phyloP scores from a whole-genome alignment of 1,140 invertebrate genomes.

The Akabosia matsudoensis region DNA sequence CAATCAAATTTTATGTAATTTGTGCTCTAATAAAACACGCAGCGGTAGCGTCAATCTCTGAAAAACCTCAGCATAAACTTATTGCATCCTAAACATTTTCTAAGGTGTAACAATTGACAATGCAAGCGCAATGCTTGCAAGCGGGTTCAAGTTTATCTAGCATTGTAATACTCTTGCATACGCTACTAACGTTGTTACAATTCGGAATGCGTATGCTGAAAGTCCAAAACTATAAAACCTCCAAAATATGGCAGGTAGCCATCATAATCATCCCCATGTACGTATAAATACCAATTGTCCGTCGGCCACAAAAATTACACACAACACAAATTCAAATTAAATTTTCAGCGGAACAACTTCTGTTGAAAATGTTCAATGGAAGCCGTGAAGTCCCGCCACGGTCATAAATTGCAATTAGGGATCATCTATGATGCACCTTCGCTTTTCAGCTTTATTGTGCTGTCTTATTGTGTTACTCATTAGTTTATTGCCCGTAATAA shows the following conservation, averaged over 20 bases:
- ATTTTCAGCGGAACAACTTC: conserved; percentile 24
- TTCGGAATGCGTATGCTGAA: too few species aligned
- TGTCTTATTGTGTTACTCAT: conserved; percentile 19
- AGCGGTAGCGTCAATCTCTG: too few species aligned
- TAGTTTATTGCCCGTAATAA: conserved; percentile 25
- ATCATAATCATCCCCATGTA: conserved; percentile 15
- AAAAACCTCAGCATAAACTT: too few species aligned
- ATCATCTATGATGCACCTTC: conserved; percentile 1
- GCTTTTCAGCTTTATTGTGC: conserved; percentile 13
- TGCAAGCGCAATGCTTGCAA: too few species aligned
- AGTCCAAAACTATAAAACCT: too few species aligned
- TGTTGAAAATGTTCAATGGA: conserved; percentile 23
- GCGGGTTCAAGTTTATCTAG: too few species aligned
- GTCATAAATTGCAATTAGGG: conserved; percentile 19
- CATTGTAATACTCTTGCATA: too few species aligned
- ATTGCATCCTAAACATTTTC: too few species aligned
- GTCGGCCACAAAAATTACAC: conserved; percentile 21
- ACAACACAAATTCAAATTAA: conserved; percentile 24
- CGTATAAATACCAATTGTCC: conserved; percentile 15
- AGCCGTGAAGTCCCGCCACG: background rate
- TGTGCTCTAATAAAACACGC: too few species aligned
- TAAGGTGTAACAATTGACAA: too few species aligned
- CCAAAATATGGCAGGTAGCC: conserved; percentile 5
- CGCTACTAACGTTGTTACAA: too few species aligned
- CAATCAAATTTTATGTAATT: too few species aligned